Conservation (phyloP, 1,140 invertebrate genomes). For the Meteorus sp. region DNA sequence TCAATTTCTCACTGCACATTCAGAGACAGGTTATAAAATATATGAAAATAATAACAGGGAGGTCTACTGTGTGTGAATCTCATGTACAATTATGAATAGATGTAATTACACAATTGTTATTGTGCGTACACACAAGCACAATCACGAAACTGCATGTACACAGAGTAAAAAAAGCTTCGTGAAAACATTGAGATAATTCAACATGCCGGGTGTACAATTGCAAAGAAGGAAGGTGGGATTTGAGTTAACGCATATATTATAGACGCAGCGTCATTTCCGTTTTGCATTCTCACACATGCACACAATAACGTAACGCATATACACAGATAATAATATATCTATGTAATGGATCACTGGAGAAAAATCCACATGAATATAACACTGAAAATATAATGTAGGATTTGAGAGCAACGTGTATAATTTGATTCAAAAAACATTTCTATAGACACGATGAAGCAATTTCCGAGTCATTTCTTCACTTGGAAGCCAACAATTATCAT, state of each 20-base stretch:
- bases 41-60: slow-evolving; percentile 24
- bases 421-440: slow-evolving; percentile 30
- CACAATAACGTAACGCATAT: neutral
- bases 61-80: neutral
- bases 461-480: slow-evolving; percentile 8
- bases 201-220: slow-evolving; percentile 25
- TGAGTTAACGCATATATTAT: slow-evolving; percentile 28
- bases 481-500: too few relatives aligned
- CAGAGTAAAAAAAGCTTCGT: slow-evolving; percentile 23
- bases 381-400: neutral
- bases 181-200: slow-evolving; percentile 34
- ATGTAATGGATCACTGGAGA: too few relatives aligned
- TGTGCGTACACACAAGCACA: slow-evolving; percentile 22
- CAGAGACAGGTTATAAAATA: neutral
- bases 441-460: slow-evolving; percentile 36
- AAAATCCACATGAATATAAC: neutral
- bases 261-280: slow-evolving; percentile 46
- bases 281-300: slow-evolving; percentile 14
- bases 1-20: too few relatives aligned
- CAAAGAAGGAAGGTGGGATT: slow-evolving; percentile 30
- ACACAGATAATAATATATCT: too few relatives aligned
- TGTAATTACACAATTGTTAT: slow-evolving; percentile 31
- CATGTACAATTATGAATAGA: slow-evolving; percentile 19
- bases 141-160: slow-evolving; percentile 28
- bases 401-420: slow-evolving; percentile 19